Percentiles rank a stretch among this genome's conserved stretches.
These are phyloP conservation scores for Leuciscus idus DNA, from an alignment of 2,113 vertebrate genomes.

Conservation along the genomic window DNA sequence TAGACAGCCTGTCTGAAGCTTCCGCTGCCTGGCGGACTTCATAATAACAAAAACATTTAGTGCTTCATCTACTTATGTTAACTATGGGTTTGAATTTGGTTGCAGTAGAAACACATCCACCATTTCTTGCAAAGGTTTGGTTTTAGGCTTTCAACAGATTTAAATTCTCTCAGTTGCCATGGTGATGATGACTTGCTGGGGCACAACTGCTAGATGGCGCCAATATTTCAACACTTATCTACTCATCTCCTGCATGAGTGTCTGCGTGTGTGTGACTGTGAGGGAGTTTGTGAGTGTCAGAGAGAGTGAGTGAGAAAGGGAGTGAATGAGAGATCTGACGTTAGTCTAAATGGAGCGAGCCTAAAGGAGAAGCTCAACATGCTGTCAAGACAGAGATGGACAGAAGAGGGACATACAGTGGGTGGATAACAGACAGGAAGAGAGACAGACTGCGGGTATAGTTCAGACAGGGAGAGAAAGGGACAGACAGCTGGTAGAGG, in stretches of 20 bases:
- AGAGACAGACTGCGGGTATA: background rate
- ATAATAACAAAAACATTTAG: background rate
- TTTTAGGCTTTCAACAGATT: constrained; percentile 22
- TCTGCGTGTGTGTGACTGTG: constrained; percentile 19
- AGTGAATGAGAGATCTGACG: background rate
- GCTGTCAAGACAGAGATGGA: constrained; percentile 10
- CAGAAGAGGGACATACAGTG: constrained; percentile 11
- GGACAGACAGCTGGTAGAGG: constrained; percentile 28
- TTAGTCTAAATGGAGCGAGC: constrained; percentile 22
- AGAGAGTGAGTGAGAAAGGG: constrained; percentile 6
- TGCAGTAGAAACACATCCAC: background rate
- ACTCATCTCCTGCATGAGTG: constrained; percentile 32
- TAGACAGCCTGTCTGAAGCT: background rate
- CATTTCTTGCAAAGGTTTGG: constrained; percentile 14
- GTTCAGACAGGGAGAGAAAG: background rate
- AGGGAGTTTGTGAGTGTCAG: constrained; percentile 31
- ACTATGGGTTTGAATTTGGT: background rate
- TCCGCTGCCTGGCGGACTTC: background rate
- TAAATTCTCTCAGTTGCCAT: constrained; percentile 40
- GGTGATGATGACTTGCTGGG: constrained; percentile 24
- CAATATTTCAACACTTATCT: constrained; percentile 42
- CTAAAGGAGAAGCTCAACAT: constrained; percentile 20
- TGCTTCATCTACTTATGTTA: background rate
- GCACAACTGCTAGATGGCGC: constrained; percentile 46
- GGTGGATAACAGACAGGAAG: background rate